Base-by-base conservation (phyloP, 37 sponge, comb jelly and placozoan species). In the Spongia lamella region DNA sequence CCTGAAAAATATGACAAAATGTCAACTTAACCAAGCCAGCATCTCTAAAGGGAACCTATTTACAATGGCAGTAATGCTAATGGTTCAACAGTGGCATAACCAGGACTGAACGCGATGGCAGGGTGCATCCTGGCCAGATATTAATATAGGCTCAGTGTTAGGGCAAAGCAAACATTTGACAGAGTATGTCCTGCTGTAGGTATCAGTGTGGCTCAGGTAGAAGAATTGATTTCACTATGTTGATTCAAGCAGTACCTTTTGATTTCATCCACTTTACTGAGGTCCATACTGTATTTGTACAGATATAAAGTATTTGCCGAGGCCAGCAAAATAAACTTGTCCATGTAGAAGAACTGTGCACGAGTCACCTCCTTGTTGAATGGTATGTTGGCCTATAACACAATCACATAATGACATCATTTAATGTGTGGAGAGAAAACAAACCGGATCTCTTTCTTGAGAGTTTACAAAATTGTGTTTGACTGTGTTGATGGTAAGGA, bases 331-430 rank as follows among this genome's bases (percentile, higher is more conserved):
- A 98, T 58, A 71, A 98, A 98, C 79, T 93, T 92, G 88, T 98
- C 99, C 59, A 98, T 25, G 76, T 95, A 98, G 86, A 88, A 98
- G 68, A 98, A 98, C 53, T 83, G 86, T 17, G 84, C 83, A 56
- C 62, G 70, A 20, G 66, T 73, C 26, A 92, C 60, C 17, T 87
- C 94, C 19, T 84, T 70, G 20, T 73, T 53, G 47, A 82, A 90
- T 9, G 61, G 61, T 21, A 34, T 24, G 33, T 84, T 84, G 33
- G 49, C 47, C 85, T 78, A 21, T 22, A 38, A 61, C n/a, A 54
- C 15, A 31, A 29, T 7, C 38, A 50, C 35, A 25, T 35, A 27
- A n/a, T 49, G 37, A 35, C 9, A 25, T 61, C 11, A 24, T 7
- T 33, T 61, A 61, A 30, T 54, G 50, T 69, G 53, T 17, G 43